A percentile compares a stretch with the other conserved stretches of the same genome.
phyloP scores from a whole-genome alignment of 2,797 vertebrate species.

The Lepidocolaptes lacrymiger region DNA sequence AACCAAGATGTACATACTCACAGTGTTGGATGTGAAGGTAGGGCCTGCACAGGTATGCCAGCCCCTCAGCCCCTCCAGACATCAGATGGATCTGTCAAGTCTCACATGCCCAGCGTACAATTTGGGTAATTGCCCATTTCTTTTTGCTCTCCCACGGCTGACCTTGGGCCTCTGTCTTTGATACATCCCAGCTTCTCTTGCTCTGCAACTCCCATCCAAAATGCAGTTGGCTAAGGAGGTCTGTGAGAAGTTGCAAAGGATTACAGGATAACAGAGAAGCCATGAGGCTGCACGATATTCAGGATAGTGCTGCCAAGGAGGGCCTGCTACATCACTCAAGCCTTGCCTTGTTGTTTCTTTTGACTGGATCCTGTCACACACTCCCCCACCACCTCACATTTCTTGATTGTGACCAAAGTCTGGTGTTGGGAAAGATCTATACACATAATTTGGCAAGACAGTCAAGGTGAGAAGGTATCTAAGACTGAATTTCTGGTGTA shows the following conservation, averaged over 20 bases:
- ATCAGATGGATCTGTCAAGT: background rate
- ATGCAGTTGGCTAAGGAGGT: background rate
- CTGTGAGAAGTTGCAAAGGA: background rate
- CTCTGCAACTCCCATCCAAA: background rate
- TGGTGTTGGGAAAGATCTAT: background rate
- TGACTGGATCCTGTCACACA: background rate
- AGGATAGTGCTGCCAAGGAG: background rate
- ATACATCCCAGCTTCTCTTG: background rate
- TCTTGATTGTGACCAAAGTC: background rate
- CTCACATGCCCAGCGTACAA: fast-evolving
- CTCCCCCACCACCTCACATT: background rate
- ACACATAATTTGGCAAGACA: background rate
- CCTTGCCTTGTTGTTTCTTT: background rate
- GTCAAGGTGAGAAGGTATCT: background rate
- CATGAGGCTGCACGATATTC: fast-evolving
- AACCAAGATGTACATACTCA: background rate
- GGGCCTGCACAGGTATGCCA: background rate
- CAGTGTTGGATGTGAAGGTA: background rate
- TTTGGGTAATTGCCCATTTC: background rate
- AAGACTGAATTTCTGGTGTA: background rate
- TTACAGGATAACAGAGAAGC: background rate
- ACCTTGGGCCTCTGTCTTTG: background rate
- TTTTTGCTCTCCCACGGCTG: background rate
- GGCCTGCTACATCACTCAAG: background rate
- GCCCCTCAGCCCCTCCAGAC: background rate